These are phyloP conservation scores for Neolamprologus variostigma DNA, from an alignment of 2,113 vertebrate species.

Conservation along the genomic window DNA sequence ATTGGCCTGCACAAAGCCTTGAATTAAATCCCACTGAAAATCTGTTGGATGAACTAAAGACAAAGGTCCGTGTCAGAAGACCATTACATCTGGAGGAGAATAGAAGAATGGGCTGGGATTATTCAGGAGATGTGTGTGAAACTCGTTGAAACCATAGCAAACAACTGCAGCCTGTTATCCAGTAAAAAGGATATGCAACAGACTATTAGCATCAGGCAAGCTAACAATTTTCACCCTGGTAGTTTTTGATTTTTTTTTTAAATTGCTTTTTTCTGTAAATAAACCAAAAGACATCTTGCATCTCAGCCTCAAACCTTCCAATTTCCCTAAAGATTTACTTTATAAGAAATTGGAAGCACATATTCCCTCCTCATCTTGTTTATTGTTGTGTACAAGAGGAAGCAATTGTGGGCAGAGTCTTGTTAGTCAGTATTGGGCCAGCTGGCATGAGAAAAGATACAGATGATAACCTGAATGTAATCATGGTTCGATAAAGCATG, in stretches of 20 bases:
- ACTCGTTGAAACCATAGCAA: not conserved
- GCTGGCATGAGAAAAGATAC: slow-evolving; percentile 1
- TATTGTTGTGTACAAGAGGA: slow-evolving; percentile 16
- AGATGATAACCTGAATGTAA: slow-evolving; percentile 9
- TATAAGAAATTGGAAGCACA: not conserved
- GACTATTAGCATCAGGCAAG: not conserved
- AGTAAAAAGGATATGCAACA: not conserved
- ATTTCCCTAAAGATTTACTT: not conserved
- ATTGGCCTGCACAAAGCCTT: not conserved
- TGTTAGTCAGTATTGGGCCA: not conserved
- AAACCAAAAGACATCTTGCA: not conserved
- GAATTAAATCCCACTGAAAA: not conserved
- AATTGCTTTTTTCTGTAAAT: not conserved
- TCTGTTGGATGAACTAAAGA: not conserved
- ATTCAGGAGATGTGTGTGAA: not conserved
- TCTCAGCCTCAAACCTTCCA: not conserved
- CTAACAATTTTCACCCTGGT: not conserved
- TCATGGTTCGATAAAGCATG: not conserved
- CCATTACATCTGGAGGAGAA: not conserved
- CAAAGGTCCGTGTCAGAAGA: not conserved
- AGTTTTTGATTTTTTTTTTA: not conserved
- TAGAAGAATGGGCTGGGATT: not conserved
- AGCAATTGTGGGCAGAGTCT: slow-evolving; percentile 1
- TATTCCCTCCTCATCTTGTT: not conserved
- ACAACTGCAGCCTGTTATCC: not conserved